Evolutionary conservation across 2,888 invertebrate species (phyloP).

Genomic region (Napeogenes inachia): DNA sequence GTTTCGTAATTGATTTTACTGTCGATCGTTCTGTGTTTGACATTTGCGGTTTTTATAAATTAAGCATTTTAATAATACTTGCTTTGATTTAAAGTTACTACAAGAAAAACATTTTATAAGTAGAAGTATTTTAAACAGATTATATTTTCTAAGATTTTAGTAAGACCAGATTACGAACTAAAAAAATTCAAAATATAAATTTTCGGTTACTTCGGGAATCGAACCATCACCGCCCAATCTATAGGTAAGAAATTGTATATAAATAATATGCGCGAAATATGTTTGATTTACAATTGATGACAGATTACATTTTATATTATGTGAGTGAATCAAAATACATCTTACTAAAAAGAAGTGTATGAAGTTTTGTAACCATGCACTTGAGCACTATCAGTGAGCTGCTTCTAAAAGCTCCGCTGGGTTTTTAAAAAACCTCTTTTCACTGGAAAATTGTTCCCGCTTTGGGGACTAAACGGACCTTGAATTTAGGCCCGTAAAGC

Average conservation of each 20-base stretch:
- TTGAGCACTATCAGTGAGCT: conserved; percentile 9
- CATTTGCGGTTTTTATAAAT: conserved; percentile 25
- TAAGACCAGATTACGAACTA: too few relatives aligned
- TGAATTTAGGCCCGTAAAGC: conserved; percentile 27
- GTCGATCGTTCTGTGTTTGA: conserved; percentile 22
- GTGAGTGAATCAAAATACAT: conserved; percentile 10
- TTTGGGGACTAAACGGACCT: conserved; percentile 18
- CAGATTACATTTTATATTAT: conserved; percentile 3
- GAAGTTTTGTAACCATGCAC: conserved; percentile 9
- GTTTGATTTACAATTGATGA: too few relatives aligned
- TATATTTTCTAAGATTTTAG: too few relatives aligned
- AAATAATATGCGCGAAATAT: too few relatives aligned
- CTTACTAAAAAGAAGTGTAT: conserved; percentile 11
- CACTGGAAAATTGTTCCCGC: conserved; percentile 20
- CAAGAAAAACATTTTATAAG: background rate
- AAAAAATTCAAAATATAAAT: too few relatives aligned
- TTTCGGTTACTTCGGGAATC: too few relatives aligned
- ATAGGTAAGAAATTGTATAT: too few relatives aligned
- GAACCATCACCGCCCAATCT: too few relatives aligned
- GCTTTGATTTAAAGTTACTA: background rate
- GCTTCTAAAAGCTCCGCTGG: conserved; percentile 11
- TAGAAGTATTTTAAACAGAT: too few relatives aligned
- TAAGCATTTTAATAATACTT: conserved; percentile 14
- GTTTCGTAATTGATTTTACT: conserved; percentile 9
- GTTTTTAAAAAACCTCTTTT: conserved; percentile 18